Percentiles rank a stretch among this genome's conserved stretches.
Evolutionary conservation across 1,140 invertebrate genomes (phyloP).

Genomic region (Agrypnia vestita): DNA sequence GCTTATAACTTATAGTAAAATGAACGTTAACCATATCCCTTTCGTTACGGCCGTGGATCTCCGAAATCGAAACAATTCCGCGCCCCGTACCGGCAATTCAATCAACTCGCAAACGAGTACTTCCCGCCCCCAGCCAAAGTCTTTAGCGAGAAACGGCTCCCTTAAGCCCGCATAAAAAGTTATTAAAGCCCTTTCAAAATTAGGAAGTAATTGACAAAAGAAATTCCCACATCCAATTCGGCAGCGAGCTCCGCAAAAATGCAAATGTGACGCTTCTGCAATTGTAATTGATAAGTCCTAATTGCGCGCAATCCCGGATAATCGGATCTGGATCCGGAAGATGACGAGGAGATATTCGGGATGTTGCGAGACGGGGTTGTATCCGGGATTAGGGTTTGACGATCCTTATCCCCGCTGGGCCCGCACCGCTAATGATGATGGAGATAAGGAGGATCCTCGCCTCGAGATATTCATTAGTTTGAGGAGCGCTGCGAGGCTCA

Average conservation of each 20-base stretch:
- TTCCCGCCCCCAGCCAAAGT: neutral
- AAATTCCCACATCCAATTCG: constrained; percentile 15
- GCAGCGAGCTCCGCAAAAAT: neutral
- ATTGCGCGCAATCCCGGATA: neutral
- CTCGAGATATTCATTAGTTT: neutral
- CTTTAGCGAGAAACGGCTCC: neutral
- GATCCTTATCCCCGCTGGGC: neutral
- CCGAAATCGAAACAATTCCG: too few species aligned
- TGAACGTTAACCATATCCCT: neutral
- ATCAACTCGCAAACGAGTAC: neutral
- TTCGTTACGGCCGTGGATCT: too few species aligned
- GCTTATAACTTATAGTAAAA: neutral
- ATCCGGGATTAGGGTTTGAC: neutral
- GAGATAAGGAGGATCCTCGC: neutral
- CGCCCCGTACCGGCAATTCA: neutral
- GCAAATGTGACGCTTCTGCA: constrained; percentile 5
- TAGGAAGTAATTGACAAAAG: constrained; percentile 32
- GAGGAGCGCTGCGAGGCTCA: too few species aligned
- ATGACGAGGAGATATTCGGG: neutral
- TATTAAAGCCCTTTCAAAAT: constrained; percentile 22
- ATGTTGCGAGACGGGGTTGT: neutral
- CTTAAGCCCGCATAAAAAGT: neutral
- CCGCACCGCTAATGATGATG: constrained; percentile 6
- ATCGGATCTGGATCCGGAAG: constrained; percentile 17
- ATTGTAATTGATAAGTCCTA: constrained; percentile 15